Evolutionary conservation across 2,888 invertebrate species (phyloP).

Genomic region (Lasioglossum calceatum): DNA sequence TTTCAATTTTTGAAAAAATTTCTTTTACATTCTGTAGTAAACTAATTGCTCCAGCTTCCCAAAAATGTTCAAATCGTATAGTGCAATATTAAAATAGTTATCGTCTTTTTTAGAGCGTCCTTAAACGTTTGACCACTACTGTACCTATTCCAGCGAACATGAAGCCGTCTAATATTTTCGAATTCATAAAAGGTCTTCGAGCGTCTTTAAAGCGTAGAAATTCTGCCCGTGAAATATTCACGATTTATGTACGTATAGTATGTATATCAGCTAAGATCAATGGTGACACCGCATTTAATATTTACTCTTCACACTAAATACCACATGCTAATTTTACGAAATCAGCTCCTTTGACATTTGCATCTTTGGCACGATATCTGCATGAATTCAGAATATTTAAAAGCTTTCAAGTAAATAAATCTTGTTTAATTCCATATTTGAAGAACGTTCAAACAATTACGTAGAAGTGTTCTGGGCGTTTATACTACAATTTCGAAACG

Average conservation of each 20-base stretch:
- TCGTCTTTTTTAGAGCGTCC: no score
- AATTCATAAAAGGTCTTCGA: not conserved
- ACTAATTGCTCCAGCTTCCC: no score
- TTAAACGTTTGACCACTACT: no score
- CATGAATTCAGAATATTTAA: not conserved
- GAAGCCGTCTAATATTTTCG: not conserved
- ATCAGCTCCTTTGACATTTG: not conserved
- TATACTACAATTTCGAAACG: not conserved
- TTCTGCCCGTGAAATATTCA: constrained; percentile 4
- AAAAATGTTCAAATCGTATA: no score
- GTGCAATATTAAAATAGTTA: no score
- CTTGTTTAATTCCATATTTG: not conserved
- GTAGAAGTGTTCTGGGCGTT: not conserved
- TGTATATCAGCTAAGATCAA: no score
- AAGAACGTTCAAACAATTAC: not conserved
- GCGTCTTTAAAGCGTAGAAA: not conserved
- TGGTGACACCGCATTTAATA: not conserved
- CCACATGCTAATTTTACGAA: not conserved
- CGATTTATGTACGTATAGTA: not conserved
- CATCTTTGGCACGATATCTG: not conserved
- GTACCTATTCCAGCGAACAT: not conserved
- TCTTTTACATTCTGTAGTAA: no score
- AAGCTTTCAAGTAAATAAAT: not conserved
- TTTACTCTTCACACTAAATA: constrained; percentile 1
- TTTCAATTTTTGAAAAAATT: no score